Conservation (phyloP, 2,888 invertebrate species). For the Serripes groenlandicus region DNA sequence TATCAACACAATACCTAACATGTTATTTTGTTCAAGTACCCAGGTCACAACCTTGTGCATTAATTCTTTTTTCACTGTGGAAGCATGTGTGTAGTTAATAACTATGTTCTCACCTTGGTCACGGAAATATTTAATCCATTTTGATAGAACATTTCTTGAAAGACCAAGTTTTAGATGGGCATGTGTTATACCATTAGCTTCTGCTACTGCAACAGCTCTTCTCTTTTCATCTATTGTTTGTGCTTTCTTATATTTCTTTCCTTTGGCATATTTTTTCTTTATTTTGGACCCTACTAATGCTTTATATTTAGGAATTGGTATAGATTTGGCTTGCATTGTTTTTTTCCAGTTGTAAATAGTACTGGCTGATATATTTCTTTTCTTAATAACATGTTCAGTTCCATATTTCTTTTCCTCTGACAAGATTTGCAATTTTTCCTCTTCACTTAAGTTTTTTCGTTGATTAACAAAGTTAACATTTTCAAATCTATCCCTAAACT, state of each 20-base stretch:
- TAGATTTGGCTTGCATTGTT: slow-evolving; percentile 54
- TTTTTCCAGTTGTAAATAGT: slow-evolving; percentile 59
- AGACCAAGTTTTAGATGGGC: slow-evolving; percentile 53
- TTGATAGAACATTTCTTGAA: slow-evolving; percentile 47
- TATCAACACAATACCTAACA: slow-evolving; percentile 52
- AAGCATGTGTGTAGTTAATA: slow-evolving; percentile 42
- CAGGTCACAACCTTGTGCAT: slow-evolving; percentile 51
- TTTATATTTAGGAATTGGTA: slow-evolving; percentile 60
- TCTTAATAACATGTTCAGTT: slow-evolving; percentile 61
- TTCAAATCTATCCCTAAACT: slow-evolving; percentile 47
- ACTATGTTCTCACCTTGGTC: slow-evolving; percentile 62
- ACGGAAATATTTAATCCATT: slow-evolving; percentile 57
- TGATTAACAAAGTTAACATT: slow-evolving; percentile 56
- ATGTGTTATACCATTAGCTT: slow-evolving; percentile 58
- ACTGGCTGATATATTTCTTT: slow-evolving; percentile 62
- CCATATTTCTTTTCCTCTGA: slow-evolving; percentile 66
- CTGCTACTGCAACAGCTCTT: slow-evolving; percentile 50
- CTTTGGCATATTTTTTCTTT: slow-evolving; percentile 61
- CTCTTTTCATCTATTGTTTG: slow-evolving; percentile 56
- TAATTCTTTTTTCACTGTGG: slow-evolving; percentile 50
- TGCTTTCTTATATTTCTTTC: slow-evolving; percentile 33
- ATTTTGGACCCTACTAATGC: slow-evolving; percentile 57
- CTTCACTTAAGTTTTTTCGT: slow-evolving; percentile 46
- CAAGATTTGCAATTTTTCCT: slow-evolving; percentile 59
- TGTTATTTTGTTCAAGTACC: slow-evolving; percentile 56